Percentiles rank a stretch among this genome's conserved stretches.
These are phyloP conservation scores for Brachionus asplanchnoidis DNA, from an alignment of 1,140 invertebrate genomes.

Conservation along the genomic window DNA sequence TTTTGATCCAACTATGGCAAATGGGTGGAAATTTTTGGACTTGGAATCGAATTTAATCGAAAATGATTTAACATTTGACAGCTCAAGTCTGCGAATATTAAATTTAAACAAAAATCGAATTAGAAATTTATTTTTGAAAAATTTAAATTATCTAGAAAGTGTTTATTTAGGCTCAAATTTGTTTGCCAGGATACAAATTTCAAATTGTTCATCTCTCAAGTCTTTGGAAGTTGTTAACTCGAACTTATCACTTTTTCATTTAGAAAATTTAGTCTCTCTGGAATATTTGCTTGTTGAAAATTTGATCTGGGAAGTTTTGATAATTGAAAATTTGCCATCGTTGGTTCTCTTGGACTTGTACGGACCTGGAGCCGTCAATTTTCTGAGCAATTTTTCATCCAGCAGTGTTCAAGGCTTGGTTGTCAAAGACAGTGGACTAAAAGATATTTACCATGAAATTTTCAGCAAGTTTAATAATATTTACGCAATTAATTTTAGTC, in stretches of 20 bases:
- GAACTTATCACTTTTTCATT: background rate
- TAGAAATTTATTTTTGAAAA: background rate
- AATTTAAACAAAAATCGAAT: background rate
- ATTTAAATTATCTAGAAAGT: background rate
- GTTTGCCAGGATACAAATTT: background rate
- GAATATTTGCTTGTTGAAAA: background rate
- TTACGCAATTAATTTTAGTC: background rate
- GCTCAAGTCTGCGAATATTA: background rate
- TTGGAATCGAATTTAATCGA: constrained; percentile 3
- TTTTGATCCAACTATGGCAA: background rate
- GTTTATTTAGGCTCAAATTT: background rate
- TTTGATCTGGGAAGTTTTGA: background rate
- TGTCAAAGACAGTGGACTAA: background rate
- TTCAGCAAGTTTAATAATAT: background rate
- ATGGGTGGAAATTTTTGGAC: background rate
- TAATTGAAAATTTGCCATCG: background rate
- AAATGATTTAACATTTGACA: background rate
- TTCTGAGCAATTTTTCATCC: background rate
- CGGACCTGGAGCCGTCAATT: background rate
- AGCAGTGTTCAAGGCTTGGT: background rate
- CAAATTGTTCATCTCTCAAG: background rate
- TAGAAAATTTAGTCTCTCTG: background rate
- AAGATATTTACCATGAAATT: background rate
- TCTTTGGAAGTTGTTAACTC: background rate
- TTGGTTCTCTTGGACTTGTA: background rate